Evolutionary conservation across 2,113 vertebrate genomes (phyloP).

Genomic region (Gymnobelideus leadbeateri): DNA sequence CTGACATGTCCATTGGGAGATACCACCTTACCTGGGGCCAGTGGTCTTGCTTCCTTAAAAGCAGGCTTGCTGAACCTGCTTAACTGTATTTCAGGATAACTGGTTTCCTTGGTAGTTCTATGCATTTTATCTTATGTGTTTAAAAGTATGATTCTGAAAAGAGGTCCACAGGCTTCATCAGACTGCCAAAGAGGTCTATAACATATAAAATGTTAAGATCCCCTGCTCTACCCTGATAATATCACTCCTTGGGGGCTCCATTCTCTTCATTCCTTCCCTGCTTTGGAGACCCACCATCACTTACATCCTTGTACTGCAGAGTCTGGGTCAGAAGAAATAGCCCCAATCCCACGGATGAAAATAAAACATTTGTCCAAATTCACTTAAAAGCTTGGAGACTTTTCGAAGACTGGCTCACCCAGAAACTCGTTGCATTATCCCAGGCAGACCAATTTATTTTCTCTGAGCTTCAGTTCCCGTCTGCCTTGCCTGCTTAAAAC

Average conservation of each 20-base stretch:
- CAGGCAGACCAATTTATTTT: not conserved
- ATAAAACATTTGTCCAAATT: not conserved
- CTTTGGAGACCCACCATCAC: not conserved
- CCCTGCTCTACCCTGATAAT: not conserved
- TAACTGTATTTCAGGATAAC: not conserved
- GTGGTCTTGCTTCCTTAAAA: not conserved
- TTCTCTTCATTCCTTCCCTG: not conserved
- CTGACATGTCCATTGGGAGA: not conserved
- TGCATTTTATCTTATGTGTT: not conserved
- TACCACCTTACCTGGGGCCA: not conserved
- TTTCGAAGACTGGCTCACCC: not conserved
- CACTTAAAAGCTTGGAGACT: not conserved
- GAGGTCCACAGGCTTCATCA: not conserved
- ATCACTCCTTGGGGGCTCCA: not conserved
- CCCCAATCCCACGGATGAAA: not conserved
- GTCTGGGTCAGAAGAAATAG: not conserved
- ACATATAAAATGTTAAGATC: not conserved
- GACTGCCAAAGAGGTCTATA: not conserved
- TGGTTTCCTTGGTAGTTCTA: not conserved
- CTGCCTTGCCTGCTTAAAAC: not conserved
- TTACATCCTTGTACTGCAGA: not conserved
- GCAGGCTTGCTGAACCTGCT: not conserved
- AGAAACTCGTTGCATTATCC: not conserved
- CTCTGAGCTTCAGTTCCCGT: not conserved
- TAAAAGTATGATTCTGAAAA: not conserved